These are phyloP conservation scores for Chaitophorus viminalis DNA, from an alignment of 2,888 invertebrate species.

Conservation along the genomic window DNA sequence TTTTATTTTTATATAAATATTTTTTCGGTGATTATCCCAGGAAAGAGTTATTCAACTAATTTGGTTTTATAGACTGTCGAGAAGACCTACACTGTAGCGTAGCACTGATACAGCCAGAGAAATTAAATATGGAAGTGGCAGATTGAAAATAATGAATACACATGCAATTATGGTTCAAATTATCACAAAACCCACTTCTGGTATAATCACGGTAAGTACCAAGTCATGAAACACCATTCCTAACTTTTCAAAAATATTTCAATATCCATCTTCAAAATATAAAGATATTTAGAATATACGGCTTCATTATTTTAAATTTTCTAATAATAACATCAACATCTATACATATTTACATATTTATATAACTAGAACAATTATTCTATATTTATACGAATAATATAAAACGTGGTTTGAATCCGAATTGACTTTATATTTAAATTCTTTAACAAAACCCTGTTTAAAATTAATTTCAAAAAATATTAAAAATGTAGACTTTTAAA, in stretches of 20 bases:
- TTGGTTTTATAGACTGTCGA: neutral
- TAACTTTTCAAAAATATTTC: neutral
- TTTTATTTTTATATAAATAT: neutral
- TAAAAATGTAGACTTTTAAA: too few species aligned
- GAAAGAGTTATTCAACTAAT: neutral
- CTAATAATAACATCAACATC: too few species aligned
- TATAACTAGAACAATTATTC: too few species aligned
- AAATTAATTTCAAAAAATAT: too few species aligned
- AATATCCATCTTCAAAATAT: too few species aligned
- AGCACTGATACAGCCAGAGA: neutral
- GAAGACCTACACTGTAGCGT: neutral
- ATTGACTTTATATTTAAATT: too few species aligned
- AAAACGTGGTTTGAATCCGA: too few species aligned
- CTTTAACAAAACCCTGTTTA: too few species aligned
- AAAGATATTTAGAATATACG: too few species aligned
- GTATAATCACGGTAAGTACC: neutral
- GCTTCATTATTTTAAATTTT: too few species aligned
- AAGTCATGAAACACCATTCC: neutral
- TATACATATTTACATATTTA: too few species aligned
- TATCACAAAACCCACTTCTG: neutral
- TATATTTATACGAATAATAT: too few species aligned
- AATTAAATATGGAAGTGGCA: neutral
- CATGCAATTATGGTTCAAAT: neutral
- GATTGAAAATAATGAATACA: neutral
- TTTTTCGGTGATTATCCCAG: neutral